Evolutionary conservation across 2,113 vertebrate species (phyloP), one percentile per base, ranked within the genome.

Genomic region (Microtus pennsylvanicus): DNA sequence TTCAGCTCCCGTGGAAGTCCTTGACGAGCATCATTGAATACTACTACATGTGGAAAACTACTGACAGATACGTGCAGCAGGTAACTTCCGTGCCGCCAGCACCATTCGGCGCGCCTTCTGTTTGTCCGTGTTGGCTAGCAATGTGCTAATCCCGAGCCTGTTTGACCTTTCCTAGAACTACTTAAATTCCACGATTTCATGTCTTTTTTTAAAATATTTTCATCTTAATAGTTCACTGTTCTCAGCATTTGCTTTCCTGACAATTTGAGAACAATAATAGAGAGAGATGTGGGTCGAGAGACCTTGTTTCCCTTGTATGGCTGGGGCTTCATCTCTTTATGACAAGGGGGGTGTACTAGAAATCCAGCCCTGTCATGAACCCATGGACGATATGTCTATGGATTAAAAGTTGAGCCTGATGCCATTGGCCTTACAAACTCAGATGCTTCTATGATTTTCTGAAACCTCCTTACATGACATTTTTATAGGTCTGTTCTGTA

Each of bases 1-100:
- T 99, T 98, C 98, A 99, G 99, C 99, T 99, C 78, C 99, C 99
- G 19, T 99, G 99, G 99, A 99, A 99, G 98, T 99, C 99, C 0
- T 97, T 99, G 98, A 99, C 99, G 92, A 99, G 99, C 98, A 99
- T 99, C 99, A 99, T 99, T 98, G 99, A 99, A 96, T 99, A 99
- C 98, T 99, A 99, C 98, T 99, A 99, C 98, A 99, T 99, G 99
- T 99, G 99, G 99, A 99, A 99, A 98, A 99, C 99, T 97, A 99
- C 99, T 97, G 99, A 99, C 99, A 99, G 99, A 99, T 99, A 99
- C 0, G 99, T 99, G 70, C 99, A 99, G 96, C 99, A 99, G 99
- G 99, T 99, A 98, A 99, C 98, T 93, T 94, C 87, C 13, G 19
- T n/a, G 50, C 38, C 19, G 38, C 75, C 45, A 58, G 21, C 91